Evolutionary conservation across 2,797 vertebrate species (phyloP).

Genomic region (Parauchenoglanis punctatus): DNA sequence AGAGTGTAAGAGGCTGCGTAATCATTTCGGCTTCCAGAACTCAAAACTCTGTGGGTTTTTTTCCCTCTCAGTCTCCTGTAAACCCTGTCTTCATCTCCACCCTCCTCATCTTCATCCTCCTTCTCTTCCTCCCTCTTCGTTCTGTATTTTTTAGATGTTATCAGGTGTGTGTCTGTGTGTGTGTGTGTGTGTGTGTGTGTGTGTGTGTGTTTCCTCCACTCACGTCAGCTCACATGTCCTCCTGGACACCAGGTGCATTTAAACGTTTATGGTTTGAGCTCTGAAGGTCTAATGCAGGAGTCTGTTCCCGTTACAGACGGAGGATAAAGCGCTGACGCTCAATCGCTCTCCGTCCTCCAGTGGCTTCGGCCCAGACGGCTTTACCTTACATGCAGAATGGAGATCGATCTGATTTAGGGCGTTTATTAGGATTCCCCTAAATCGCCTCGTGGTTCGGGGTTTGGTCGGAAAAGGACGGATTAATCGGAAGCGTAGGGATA

Average conservation of each 20-base stretch:
- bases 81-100: background rate
- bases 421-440: constrained; percentile 18
- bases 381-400: background rate
- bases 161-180: constrained; percentile 35
- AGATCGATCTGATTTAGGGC: constrained; percentile 11
- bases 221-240: constrained; percentile 41
- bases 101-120: background rate
- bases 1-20: constrained; percentile 43
- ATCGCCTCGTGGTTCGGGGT: background rate
- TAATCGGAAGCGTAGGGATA: background rate
- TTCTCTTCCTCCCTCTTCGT: background rate
- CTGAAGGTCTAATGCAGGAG: constrained; percentile 27
- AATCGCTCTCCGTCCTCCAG: constrained; percentile 1
- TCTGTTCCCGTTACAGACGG: constrained; percentile 1
- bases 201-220: constrained; percentile 31
- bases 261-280: constrained; percentile 39
- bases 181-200: constrained; percentile 9
- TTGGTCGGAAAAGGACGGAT: background rate
- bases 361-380: constrained; percentile 3
- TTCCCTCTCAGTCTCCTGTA: constrained; percentile 13
- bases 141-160: constrained; percentile 26
- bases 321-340: constrained; percentile 18
- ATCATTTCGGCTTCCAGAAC: constrained; percentile 51
- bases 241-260: constrained; percentile 46
- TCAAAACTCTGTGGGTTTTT: constrained; percentile 1